phyloP scores from a whole-genome alignment of 2,113 vertebrate species.

The Xyrauchen texanus region DNA sequence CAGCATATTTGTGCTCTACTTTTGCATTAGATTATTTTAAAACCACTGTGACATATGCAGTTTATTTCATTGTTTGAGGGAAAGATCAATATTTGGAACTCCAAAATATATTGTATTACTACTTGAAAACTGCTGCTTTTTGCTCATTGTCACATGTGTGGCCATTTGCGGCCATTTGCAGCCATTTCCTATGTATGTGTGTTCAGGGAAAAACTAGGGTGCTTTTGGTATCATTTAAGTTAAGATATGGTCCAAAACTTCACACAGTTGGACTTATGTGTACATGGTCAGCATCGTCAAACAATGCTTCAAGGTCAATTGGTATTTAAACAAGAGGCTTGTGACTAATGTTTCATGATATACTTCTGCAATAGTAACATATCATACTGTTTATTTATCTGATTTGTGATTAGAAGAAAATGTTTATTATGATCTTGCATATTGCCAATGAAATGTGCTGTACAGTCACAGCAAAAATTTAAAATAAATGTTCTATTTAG shows the following conservation, averaged over 20 bases:
- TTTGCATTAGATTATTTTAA: not conserved
- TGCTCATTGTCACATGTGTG: not conserved
- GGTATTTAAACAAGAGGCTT: too few species aligned
- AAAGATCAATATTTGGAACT: not conserved
- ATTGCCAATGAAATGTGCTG: not conserved
- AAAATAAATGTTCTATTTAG: too few species aligned
- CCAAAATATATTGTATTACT: not conserved
- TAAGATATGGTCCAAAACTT: not conserved
- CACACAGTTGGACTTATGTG: not conserved
- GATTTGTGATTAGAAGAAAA: not conserved
- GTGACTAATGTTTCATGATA: not conserved
- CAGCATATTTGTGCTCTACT: not conserved
- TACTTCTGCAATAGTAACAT: not conserved
- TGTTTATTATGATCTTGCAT: not conserved
- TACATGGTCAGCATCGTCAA: not conserved
- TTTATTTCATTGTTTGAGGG: not conserved
- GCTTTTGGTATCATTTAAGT: not conserved
- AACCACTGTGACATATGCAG: conserved; percentile 13
- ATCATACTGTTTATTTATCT: not conserved
- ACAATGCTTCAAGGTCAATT: too few species aligned
- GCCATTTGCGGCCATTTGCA: not conserved
- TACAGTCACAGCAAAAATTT: conserved; percentile 1
- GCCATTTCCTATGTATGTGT: not conserved
- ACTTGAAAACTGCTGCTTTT: conserved; percentile 10
- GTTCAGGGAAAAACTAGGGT: conserved; percentile 3